Conservation (phyloP, 1,140 invertebrate species). For the Drosophila nannoptera region DNA sequence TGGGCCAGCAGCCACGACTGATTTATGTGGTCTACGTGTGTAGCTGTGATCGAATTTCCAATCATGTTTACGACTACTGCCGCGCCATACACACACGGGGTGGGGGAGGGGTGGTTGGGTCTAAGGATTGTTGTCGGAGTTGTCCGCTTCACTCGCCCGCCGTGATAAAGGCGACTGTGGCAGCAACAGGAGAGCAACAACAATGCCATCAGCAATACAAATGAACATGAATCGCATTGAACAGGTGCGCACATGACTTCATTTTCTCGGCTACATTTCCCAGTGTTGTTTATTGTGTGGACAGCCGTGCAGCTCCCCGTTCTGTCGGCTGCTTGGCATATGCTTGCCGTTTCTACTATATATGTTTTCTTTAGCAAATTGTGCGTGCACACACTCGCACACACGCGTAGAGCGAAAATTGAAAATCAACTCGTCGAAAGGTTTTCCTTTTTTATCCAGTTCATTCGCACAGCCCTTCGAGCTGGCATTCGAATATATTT, state of each 20-base stretch:
- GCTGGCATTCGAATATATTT: not conserved
- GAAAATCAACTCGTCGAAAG: slow-evolving; percentile 43
- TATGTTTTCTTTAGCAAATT: slow-evolving; percentile 76
- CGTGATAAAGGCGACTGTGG: slow-evolving; percentile 47
- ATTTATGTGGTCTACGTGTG: slow-evolving; percentile 76
- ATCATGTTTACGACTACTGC: slow-evolving; percentile 67
- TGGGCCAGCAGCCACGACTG: slow-evolving; percentile 47
- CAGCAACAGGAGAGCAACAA: slow-evolving; percentile 31
- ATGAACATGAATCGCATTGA: slow-evolving; percentile 75
- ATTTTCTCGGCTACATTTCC: slow-evolving; percentile 71
- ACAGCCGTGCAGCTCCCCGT: not conserved
- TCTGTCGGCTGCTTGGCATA: slow-evolving; percentile 47
- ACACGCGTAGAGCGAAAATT: slow-evolving; percentile 26
- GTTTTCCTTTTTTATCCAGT: slow-evolving; percentile 36
- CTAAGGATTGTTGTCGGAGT: slow-evolving; percentile 27
- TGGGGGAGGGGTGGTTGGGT: too few relatives aligned
- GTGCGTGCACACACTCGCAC: slow-evolving; percentile 54
- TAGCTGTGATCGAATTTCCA: slow-evolving; percentile 78
- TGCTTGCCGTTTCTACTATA: slow-evolving; percentile 66
- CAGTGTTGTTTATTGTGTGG: slow-evolving; percentile 43
- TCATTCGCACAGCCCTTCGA: slow-evolving; percentile 50
- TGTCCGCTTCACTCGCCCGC: slow-evolving; percentile 56
- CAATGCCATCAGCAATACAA: slow-evolving; percentile 64
- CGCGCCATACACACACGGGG: slow-evolving; percentile 21
- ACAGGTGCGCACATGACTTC: slow-evolving; percentile 75